Conservation (phyloP, 2,888 invertebrate genomes). For the Hecatera dysodea region DNA sequence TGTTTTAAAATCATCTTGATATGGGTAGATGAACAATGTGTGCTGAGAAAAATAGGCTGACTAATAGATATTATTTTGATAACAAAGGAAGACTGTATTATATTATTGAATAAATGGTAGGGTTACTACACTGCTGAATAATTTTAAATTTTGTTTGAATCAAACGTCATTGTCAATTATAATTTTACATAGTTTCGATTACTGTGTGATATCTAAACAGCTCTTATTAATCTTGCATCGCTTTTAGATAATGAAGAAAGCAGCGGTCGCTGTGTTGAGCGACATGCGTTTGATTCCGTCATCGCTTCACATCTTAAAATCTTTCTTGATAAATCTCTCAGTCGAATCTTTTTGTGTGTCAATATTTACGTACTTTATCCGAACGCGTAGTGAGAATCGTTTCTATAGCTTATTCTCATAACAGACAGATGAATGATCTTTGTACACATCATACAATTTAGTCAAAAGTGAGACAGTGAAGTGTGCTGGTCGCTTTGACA, state of each 20-base stretch:
- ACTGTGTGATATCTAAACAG: not conserved
- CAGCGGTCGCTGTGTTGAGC: not conserved
- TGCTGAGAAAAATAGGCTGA: slow-evolving; percentile 69
- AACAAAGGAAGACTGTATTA: slow-evolving; percentile 54
- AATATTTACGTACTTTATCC: slow-evolving; percentile 34
- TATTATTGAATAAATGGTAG: slow-evolving; percentile 47
- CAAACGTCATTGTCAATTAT: not conserved
- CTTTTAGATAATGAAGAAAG: not conserved
- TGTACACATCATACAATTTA: slow-evolving; percentile 24
- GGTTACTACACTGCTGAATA: slow-evolving; percentile 42
- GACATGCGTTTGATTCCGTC: slow-evolving; percentile 1
- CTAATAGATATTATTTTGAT: slow-evolving; percentile 68
- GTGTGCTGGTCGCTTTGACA: not conserved
- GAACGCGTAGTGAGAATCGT: slow-evolving; percentile 36
- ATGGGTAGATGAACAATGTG: slow-evolving; percentile 73
- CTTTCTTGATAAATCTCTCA: slow-evolving; percentile 4
- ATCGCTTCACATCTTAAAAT: not conserved
- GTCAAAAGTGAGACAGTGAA: slow-evolving; percentile 25
- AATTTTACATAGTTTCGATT: not conserved
- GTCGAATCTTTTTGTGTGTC: slow-evolving; percentile 2
- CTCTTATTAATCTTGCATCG: not conserved
- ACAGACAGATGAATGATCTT: slow-evolving; percentile 18
- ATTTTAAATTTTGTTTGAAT: slow-evolving; percentile 4
- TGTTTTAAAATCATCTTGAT: slow-evolving; percentile 79
- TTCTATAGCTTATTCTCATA: slow-evolving; percentile 40